Conservation (phyloP, 1,140 invertebrate species). For the Callitettix versicolor region DNA sequence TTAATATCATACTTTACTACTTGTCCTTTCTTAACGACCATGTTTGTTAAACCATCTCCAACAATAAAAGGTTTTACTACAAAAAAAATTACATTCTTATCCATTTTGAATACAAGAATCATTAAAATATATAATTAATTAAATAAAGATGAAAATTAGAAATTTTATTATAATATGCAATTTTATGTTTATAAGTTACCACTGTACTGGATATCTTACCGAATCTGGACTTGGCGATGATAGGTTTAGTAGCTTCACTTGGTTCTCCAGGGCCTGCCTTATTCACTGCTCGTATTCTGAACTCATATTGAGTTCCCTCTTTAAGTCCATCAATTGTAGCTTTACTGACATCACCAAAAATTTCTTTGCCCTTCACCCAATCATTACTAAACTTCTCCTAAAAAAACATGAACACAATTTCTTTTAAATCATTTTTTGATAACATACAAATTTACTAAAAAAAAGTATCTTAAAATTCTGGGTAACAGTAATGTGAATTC, state of each 20-base stretch:
- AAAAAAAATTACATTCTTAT: slow-evolving; percentile 26
- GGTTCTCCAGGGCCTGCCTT: slow-evolving; percentile 91
- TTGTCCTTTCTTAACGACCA: slow-evolving; percentile 90
- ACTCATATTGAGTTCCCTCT: slow-evolving; percentile 93
- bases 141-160: no score
- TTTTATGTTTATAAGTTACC: no score
- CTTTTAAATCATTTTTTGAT: not conserved
- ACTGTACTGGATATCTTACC: no score
- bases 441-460: not conserved
- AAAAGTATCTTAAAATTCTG: not conserved
- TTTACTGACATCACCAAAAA: slow-evolving; percentile 60
- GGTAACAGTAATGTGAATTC: no score
- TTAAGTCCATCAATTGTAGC: slow-evolving; percentile 81
- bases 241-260: slow-evolving; percentile 87
- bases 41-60: slow-evolving; percentile 70
- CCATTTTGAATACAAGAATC: no score
- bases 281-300: slow-evolving; percentile 89
- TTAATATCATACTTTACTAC: slow-evolving; percentile 88
- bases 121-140: no score
- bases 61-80: slow-evolving; percentile 84
- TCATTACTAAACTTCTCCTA: slow-evolving; percentile 82
- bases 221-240: slow-evolving; percentile 90
- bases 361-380: slow-evolving; percentile 70
- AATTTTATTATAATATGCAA: no score
- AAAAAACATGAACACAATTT: not conserved